Evolutionary conservation across 2,888 invertebrate genomes (phyloP).

Genomic region (Caenorhabditis sp.): DNA sequence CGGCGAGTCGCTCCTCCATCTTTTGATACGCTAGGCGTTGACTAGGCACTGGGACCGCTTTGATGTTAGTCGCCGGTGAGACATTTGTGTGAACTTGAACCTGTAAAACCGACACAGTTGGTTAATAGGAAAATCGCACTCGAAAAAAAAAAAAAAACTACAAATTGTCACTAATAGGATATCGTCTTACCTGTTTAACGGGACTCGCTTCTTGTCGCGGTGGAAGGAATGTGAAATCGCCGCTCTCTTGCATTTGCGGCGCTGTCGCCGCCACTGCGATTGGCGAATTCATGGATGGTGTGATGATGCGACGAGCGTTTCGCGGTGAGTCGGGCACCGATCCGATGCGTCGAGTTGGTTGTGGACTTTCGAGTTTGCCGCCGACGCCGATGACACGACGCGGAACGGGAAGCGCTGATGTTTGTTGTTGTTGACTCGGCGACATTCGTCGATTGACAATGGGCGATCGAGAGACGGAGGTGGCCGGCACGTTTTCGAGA

Average conservation of each 20-base stretch:
- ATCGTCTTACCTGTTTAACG: slow-evolving; percentile 62
- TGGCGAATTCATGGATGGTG: slow-evolving; percentile 31
- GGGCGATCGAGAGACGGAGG: slow-evolving; percentile 24
- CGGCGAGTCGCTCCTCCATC: slow-evolving; percentile 64
- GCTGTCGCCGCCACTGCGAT: slow-evolving; percentile 42
- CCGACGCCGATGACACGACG: slow-evolving; percentile 15
- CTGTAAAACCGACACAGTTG: slow-evolving; percentile 19
- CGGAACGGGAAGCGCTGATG: slow-evolving; percentile 45
- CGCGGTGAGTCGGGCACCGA: slow-evolving; percentile 38
- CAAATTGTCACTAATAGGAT: not conserved
- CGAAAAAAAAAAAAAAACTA: slow-evolving; percentile 1
- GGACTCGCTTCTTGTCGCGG: slow-evolving; percentile 57
- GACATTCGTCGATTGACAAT: slow-evolving; percentile 4
- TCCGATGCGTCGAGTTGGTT: slow-evolving; percentile 14
- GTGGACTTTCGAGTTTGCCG: slow-evolving; percentile 18
- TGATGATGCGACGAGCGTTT: slow-evolving; percentile 15
- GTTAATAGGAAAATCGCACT: not conserved
- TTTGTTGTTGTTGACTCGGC: slow-evolving; percentile 9
- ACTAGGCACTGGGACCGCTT: slow-evolving; percentile 70
- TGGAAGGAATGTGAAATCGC: slow-evolving; percentile 70
- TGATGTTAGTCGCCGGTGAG: slow-evolving; percentile 40
- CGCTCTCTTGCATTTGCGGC: slow-evolving; percentile 54
- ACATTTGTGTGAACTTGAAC: slow-evolving; percentile 59
- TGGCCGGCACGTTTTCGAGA: slow-evolving; percentile 43
- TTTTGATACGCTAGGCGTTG: slow-evolving; percentile 64